These are phyloP conservation scores for Uria lomvia DNA, from an alignment of 2,113 vertebrate genomes.

Conservation along the genomic window DNA sequence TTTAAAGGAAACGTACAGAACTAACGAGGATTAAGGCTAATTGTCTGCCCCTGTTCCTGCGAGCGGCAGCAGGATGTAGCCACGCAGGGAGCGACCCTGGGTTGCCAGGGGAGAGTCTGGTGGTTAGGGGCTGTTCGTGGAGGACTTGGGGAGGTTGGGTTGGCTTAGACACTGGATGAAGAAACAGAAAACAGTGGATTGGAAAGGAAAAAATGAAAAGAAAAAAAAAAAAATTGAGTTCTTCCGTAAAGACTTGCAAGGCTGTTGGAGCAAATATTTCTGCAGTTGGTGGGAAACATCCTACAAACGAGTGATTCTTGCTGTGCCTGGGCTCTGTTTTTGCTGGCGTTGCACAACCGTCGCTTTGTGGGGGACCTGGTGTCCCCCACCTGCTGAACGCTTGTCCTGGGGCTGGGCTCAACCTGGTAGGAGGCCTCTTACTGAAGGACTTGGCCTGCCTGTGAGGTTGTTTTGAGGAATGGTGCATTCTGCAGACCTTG, in stretches of 20 bases:
- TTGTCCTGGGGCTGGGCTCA: not conserved
- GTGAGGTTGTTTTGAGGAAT: not conserved
- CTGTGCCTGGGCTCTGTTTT: not conserved
- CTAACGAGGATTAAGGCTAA: conserved; percentile 69
- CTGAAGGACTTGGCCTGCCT: fast-evolving
- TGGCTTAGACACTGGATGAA: not conserved
- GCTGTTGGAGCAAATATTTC: not conserved
- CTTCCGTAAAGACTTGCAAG: not conserved
- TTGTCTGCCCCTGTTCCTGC: not conserved
- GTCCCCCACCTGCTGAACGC: not conserved
- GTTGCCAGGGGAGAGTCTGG: not conserved
- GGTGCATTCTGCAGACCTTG: fast-evolving
- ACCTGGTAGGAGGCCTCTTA: not conserved
- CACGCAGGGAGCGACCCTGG: not conserved
- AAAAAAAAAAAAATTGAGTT: not conserved
- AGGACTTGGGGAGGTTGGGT: not conserved
- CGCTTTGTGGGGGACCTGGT: not conserved
- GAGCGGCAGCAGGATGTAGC: conserved; percentile 27
- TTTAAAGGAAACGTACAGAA: conserved; percentile 66
- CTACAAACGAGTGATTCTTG: not conserved
- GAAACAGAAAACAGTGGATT: not conserved
- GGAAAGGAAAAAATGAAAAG: not conserved
- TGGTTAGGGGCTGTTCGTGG: not conserved
- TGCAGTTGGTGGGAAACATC: not conserved
- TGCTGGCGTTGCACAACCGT: not conserved